A percentile compares a stretch with the other conserved stretches of the same genome.
These are phyloP conservation scores for Polia nebulosa DNA, from an alignment of 2,888 invertebrate species.

Conservation along the genomic window DNA sequence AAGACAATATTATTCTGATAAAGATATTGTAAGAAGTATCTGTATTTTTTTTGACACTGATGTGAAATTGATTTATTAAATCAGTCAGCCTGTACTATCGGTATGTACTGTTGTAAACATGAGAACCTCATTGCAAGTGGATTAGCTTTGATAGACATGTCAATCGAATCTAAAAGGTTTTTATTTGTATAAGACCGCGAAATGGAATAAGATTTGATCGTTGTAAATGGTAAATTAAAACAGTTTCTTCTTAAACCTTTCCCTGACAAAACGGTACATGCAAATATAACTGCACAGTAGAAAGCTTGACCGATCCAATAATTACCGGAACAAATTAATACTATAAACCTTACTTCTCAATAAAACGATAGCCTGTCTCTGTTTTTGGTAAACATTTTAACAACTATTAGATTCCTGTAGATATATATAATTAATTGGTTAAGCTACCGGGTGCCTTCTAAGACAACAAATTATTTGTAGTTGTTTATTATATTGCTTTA, in stretches of 20 bases:
- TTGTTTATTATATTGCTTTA: conserved; percentile 13
- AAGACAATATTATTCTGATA: conserved; percentile 15
- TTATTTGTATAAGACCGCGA: neutral
- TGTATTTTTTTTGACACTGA: neutral
- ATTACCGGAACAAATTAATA: conserved; percentile 44
- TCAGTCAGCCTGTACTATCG: neutral
- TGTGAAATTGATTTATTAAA: neutral
- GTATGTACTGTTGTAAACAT: neutral
- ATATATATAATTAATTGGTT: conserved; percentile 20
- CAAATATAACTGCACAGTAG: conserved; percentile 54
- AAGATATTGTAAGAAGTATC: conserved; percentile 1
- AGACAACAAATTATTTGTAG: neutral
- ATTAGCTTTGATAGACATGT: conserved; percentile 8
- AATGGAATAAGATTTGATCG: conserved; percentile 3
- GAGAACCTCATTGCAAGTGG: neutral
- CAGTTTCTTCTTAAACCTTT: conserved; percentile 7
- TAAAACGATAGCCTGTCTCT: conserved; percentile 1
- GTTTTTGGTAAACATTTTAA: conserved; percentile 18
- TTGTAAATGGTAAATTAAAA: conserved; percentile 11
- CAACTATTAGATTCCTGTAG: neutral
- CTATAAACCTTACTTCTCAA: conserved; percentile 23
- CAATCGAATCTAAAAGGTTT: neutral
- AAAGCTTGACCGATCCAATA: conserved; percentile 52
- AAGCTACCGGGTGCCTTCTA: conserved; percentile 4
- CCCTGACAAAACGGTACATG: conserved; percentile 31